phyloP scores from a whole-genome alignment of 2,888 invertebrate species.

The Campoplex nolae region DNA sequence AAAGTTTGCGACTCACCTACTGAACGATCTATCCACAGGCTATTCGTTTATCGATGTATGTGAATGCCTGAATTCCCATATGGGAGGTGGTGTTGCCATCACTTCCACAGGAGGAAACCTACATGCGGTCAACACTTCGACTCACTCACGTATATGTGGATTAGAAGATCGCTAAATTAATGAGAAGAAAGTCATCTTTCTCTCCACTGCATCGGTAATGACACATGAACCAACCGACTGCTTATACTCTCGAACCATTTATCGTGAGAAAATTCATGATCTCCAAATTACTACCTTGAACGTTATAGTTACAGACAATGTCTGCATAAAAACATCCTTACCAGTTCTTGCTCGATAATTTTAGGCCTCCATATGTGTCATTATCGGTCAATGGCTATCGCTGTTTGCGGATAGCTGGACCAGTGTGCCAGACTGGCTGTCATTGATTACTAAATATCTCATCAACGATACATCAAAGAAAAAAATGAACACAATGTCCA shows the following conservation, averaged over 20 bases:
- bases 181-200: not conserved
- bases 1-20: constrained; percentile 44
- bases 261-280: not conserved
- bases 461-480: not conserved
- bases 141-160: not conserved
- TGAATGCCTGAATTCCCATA: not conserved
- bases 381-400: not conserved
- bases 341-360: not conserved
- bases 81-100: not conserved
- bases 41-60: not conserved
- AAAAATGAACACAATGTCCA: not conserved
- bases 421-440: not conserved
- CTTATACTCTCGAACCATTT: not conserved
- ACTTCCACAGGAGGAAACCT: constrained; percentile 41
- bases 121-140: constrained; percentile 24
- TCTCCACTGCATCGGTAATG: not conserved
- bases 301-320: not conserved
- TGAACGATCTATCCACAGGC: not conserved
- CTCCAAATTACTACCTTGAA: not conserved
- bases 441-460: not conserved
- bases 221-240: not conserved
- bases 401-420: not conserved
- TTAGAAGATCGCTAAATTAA: not conserved
- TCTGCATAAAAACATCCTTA: not conserved
- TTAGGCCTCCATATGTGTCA: not conserved